Evolutionary conservation across 2,888 invertebrate species (phyloP), one percentile per base, ranked within the genome.

Genomic region (Bugula neritina): DNA sequence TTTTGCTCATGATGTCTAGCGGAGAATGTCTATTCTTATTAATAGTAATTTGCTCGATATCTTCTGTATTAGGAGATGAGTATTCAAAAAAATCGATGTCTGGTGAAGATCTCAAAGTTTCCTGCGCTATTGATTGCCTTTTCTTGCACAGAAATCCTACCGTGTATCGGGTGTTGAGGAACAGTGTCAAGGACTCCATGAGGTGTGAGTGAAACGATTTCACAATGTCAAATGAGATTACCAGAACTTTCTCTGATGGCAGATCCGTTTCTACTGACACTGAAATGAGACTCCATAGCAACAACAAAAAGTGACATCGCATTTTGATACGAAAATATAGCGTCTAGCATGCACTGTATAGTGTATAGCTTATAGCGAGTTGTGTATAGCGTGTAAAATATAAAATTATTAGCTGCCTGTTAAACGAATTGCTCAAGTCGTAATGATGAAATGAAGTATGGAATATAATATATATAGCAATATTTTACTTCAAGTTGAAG

Each of bases 201-300:
- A 63, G 3, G 34, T 63, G 63, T 31, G 63, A 63, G n/a, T 63
- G 63, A 34, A 63, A 63, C n/a, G 63, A 29, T 27, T 29, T 31
- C 2, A 63, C n/a, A 31, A 31, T 10, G 31, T 63, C 63, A 31
- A 31, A 63, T 25, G 63, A 63, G 34, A 34, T 31, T 2, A 63
- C 31, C 2, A 63, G 31, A 3, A 63, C 25, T 34, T 63, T 63
- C 5, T 63, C 25, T 10, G 29, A 10, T n/a, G 17, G 17, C 57
- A 25, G 23, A 5, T 5, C 57, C 10, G 57, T n/a, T n/a, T n/a
- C n/a, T n/a, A n/a, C n/a, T n/a, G n/a, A n/a, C n/a, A n/a, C n/a
- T n/a, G n/a, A n/a, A n/a, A n/a, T n/a, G n/a, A n/a, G n/a, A n/a
- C n/a, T n/a, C n/a, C n/a, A n/a, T n/a, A n/a, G n/a, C n/a, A n/a